These are phyloP conservation scores for Hyppa rectilinea DNA, from an alignment of 2,888 invertebrate species.

Conservation along the genomic window DNA sequence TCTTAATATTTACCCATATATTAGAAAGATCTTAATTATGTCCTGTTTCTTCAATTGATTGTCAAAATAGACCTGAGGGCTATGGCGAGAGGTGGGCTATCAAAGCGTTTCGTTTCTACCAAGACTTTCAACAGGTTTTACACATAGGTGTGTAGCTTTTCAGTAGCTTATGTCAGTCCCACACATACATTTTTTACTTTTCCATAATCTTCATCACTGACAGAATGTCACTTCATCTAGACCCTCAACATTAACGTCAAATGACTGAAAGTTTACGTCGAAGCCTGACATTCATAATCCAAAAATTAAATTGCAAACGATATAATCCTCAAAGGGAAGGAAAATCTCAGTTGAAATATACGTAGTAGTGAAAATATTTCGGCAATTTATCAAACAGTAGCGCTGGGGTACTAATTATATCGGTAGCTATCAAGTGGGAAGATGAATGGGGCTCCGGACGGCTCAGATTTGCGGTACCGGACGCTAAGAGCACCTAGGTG, in stretches of 20 bases:
- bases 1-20: neutral
- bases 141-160: too few relatives aligned
- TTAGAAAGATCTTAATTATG: neutral
- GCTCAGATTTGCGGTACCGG: constrained; percentile 51
- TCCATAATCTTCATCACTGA: too few relatives aligned
- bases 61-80: neutral
- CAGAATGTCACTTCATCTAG: too few relatives aligned
- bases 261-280: neutral
- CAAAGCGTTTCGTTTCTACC: too few relatives aligned
- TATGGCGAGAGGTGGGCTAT: too few relatives aligned
- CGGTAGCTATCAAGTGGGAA: constrained; percentile 57
- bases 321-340: constrained; percentile 35
- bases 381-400: constrained; percentile 57
- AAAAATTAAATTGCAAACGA: constrained; percentile 50
- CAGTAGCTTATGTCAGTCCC: too few relatives aligned
- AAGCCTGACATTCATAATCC: constrained; percentile 24
- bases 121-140: too few relatives aligned
- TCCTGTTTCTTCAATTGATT: neutral
- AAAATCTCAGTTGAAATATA: constrained; percentile 32
- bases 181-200: too few relatives aligned
- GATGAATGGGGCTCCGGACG: constrained; percentile 51
- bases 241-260: neutral
- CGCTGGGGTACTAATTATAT: constrained; percentile 57
- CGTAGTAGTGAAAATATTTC: constrained; percentile 50
- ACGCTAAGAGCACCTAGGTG: constrained; percentile 29